These are phyloP conservation scores for Parambassis ranga DNA, from an alignment of 2,797 vertebrate species.

Conservation along the genomic window DNA sequence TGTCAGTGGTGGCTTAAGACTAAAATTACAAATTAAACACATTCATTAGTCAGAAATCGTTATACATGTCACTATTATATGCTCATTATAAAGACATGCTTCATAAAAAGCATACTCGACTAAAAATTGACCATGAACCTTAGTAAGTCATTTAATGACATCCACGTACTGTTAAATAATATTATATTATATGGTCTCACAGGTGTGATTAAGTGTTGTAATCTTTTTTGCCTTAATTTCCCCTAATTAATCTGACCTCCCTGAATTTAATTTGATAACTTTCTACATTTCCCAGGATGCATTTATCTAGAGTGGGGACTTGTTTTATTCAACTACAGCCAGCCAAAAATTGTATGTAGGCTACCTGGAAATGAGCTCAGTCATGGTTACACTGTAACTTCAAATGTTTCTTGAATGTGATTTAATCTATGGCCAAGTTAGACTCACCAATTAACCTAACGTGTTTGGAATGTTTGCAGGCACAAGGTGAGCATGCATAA, in stretches of 20 bases:
- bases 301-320: not conserved
- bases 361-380: constrained; percentile 46
- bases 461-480: not conserved
- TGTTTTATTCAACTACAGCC: constrained; percentile 21
- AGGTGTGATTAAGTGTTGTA: constrained; percentile 29
- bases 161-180: constrained; percentile 2
- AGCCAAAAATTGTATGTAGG: constrained; percentile 47
- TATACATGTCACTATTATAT: not conserved
- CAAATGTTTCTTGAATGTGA: not conserved
- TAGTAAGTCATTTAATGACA: constrained; percentile 19
- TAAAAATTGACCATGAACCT: constrained; percentile 8
- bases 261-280: constrained; percentile 24
- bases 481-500: too few species aligned
- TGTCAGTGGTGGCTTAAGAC: not conserved
- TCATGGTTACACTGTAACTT: not conserved
- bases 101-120: not conserved
- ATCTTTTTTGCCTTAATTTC: constrained; percentile 14
- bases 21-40: not conserved
- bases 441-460: not conserved
- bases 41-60: not conserved
- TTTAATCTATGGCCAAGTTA: not conserved
- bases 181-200: constrained; percentile 22
- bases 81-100: not conserved
- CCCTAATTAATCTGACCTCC: constrained; percentile 3
- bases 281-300: constrained; percentile 35